Evolutionary conservation across 2,113 vertebrate genomes (phyloP).

Genomic region (Rhinolophus sinicus): DNA sequence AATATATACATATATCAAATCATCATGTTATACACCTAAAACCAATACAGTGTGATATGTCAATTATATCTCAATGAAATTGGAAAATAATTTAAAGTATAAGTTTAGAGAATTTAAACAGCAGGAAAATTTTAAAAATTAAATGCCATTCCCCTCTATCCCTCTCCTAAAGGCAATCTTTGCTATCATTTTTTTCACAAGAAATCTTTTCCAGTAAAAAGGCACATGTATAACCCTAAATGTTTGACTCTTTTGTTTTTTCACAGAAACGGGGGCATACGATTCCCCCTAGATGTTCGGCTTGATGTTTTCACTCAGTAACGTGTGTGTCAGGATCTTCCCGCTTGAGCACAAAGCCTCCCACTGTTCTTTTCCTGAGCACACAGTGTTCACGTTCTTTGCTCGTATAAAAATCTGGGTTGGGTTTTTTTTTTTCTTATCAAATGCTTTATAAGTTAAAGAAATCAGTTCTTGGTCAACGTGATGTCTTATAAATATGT

Average conservation of each 20-base stretch:
- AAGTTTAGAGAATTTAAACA: conserved; percentile 18
- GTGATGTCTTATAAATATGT: neutral
- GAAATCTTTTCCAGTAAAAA: neutral
- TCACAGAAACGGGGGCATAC: fast-evolving
- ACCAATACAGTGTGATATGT: neutral
- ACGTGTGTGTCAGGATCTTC: neutral
- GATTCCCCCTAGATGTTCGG: neutral
- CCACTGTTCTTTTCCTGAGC: neutral
- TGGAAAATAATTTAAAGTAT: neutral
- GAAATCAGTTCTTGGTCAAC: neutral
- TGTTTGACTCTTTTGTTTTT: neutral
- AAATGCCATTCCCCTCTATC: neutral
- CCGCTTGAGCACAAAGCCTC: neutral
- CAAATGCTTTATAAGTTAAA: neutral
- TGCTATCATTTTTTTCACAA: neutral
- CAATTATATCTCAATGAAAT: neutral
- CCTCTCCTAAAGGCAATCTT: neutral
- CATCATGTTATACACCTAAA: neutral
- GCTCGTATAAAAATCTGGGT: neutral
- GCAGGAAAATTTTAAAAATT: neutral
- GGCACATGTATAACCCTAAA: neutral
- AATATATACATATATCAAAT: neutral
- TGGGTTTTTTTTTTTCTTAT: neutral
- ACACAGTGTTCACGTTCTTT: neutral
- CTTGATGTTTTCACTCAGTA: neutral